A percentile compares a stretch with the other conserved stretches of the same genome.
phyloP scores from a whole-genome alignment of 1,140 invertebrate species.

The Marisa cornuarietis region DNA sequence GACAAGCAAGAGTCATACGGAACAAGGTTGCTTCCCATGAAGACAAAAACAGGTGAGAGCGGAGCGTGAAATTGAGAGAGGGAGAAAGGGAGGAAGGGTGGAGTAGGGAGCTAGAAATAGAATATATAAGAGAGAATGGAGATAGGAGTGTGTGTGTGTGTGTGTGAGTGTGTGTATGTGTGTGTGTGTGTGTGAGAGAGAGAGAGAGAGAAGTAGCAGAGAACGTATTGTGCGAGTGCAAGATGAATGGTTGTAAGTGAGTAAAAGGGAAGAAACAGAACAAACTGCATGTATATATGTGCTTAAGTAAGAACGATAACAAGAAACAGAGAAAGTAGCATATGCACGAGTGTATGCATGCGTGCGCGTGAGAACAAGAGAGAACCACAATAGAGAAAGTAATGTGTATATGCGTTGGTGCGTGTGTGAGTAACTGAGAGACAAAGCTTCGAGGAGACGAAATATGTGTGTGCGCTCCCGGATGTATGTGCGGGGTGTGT shows the following conservation, averaged over 20 bases:
- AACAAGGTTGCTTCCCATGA: neutral
- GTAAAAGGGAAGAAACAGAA: neutral
- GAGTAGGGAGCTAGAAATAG: neutral
- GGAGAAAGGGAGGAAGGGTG: neutral
- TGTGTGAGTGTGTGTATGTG: neutral
- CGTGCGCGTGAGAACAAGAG: neutral
- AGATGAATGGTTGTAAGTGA: neutral
- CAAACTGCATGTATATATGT: neutral
- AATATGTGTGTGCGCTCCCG: neutral
- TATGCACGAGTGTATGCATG: neutral
- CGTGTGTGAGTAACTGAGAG: conserved; percentile 1
- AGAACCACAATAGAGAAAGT: neutral
- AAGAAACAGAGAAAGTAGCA: neutral
- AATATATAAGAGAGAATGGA: neutral
- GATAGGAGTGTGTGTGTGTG: neutral
- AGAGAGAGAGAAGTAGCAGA: neutral
- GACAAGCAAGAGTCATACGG: neutral
- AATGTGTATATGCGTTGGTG: neutral
- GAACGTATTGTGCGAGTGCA: neutral
- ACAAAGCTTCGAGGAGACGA: neutral
- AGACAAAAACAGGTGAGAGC: neutral
- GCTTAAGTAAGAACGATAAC: neutral
- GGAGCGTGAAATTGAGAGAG: neutral
- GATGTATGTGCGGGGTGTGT: conserved; percentile 8
- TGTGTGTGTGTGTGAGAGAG: conserved; percentile 1